These are phyloP conservation scores for Microdon myrmicae DNA, from an alignment of 2,888 invertebrate genomes.

Conservation along the genomic window DNA sequence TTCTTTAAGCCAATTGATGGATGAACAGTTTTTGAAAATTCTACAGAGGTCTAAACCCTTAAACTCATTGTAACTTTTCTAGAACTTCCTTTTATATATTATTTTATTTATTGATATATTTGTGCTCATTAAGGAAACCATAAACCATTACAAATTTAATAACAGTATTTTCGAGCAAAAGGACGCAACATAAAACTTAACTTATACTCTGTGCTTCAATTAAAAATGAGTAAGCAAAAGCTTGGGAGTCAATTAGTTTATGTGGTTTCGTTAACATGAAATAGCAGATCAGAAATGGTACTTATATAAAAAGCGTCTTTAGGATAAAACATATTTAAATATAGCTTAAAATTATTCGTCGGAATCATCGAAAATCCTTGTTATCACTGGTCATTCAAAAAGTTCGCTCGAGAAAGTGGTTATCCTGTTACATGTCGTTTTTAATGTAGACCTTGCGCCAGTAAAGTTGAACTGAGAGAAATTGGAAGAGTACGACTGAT, in stretches of 20 bases:
- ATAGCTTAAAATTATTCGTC: slow-evolving; percentile 13
- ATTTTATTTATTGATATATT: slow-evolving; percentile 33
- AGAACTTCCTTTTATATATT: too few relatives aligned
- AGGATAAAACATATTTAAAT: background rate
- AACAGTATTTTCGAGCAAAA: slow-evolving; percentile 9
- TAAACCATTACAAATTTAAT: slow-evolving; percentile 22
- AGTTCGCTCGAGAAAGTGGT: slow-evolving; percentile 1
- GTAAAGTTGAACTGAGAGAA: slow-evolving; percentile 59
- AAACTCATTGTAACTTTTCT: too few relatives aligned
- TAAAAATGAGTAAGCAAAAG: too few relatives aligned
- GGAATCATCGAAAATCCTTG: slow-evolving; percentile 24
- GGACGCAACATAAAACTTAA: slow-evolving; percentile 29
- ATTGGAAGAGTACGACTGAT: slow-evolving; percentile 56
- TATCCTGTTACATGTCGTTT: slow-evolving; percentile 1
- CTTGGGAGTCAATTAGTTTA: too few relatives aligned
- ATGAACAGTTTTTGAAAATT: too few relatives aligned
- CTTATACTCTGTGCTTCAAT: too few relatives aligned
- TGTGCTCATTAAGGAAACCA: slow-evolving; percentile 40
- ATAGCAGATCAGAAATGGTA: too few relatives aligned
- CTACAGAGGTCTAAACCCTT: too few relatives aligned
- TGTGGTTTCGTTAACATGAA: too few relatives aligned
- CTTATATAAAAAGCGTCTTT: too few relatives aligned
- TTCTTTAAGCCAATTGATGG: too few relatives aligned
- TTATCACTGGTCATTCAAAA: slow-evolving; percentile 34
- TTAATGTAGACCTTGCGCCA: slow-evolving; percentile 49